phyloP scores from a whole-genome alignment of 2,888 invertebrate species.

The Kuschelorhynchus macadamiae region DNA sequence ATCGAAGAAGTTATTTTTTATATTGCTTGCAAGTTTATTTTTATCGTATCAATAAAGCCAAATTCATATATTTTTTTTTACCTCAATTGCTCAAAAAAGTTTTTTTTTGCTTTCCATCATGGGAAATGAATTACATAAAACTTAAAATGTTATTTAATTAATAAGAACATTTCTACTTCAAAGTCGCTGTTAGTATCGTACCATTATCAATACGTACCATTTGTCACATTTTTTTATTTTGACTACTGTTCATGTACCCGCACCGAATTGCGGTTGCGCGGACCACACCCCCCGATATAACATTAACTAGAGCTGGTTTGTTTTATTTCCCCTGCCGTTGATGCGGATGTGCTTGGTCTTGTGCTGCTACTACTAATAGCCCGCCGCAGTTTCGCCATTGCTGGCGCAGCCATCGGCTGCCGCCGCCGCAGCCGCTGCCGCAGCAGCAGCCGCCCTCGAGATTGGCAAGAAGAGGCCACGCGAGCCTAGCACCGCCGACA shows the following conservation, averaged over 20 bases:
- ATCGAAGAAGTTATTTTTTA: too few species aligned
- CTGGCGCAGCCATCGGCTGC: slow-evolving; percentile 73
- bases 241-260: slow-evolving; percentile 14
- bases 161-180: too few species aligned
- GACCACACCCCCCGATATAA: slow-evolving; percentile 26
- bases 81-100: too few species aligned
- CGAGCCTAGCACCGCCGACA: slow-evolving; percentile 80
- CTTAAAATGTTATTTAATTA: too few species aligned
- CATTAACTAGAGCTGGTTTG: slow-evolving; percentile 68
- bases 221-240: not conserved
- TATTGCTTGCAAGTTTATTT: too few species aligned
- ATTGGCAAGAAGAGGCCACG: slow-evolving; percentile 96
- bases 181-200: too few species aligned
- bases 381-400: slow-evolving; percentile 72
- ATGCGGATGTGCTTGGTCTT: slow-evolving; percentile 69
- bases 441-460: slow-evolving; percentile 83
- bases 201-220: not conserved
- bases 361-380: slow-evolving; percentile 65
- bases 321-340: slow-evolving; percentile 67
- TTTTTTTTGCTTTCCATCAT: too few species aligned
- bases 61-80: too few species aligned
- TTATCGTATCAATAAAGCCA: too few species aligned
- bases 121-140: too few species aligned
- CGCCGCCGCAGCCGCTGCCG: slow-evolving; percentile 72
- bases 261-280: slow-evolving; percentile 26